Percentiles rank a stretch among this genome's conserved stretches.
phyloP scores from a whole-genome alignment of 2,113 vertebrate species.

The Lipophrys pholis region DNA sequence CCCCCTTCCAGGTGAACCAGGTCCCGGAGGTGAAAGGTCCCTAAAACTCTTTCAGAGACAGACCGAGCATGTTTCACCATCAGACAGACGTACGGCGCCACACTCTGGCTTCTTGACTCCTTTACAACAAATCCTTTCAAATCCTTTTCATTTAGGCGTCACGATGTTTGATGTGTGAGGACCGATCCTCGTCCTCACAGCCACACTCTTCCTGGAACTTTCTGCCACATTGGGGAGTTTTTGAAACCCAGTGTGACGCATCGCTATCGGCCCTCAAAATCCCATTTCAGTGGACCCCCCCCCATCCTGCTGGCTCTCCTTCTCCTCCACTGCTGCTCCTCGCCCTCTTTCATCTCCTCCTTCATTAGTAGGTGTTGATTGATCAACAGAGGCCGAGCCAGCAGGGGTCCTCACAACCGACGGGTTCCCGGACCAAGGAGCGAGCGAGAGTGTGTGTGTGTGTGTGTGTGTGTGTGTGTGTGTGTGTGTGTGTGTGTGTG shows the following conservation, averaged over 20 bases:
- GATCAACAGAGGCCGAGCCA: slow-evolving; percentile 58
- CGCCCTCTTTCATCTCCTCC: slow-evolving; percentile 56
- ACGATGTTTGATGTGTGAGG: no score
- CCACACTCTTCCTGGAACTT: slow-evolving; percentile 17
- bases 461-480: no score
- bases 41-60: no score
- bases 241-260: slow-evolving; percentile 29
- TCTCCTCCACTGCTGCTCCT: slow-evolving; percentile 17
- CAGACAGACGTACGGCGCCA: no score
- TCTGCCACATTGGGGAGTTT: background rate
- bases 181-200: no score
- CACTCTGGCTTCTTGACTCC: no score
- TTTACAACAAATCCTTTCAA: no score
- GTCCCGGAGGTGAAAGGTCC: no score
- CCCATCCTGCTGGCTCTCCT: slow-evolving; percentile 19
- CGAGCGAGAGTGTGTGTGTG: no score
- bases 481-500: slow-evolving; percentile 3
- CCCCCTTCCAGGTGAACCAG: no score
- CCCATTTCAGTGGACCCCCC: slow-evolving; percentile 19
- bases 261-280: slow-evolving; percentile 14
- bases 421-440: slow-evolving; percentile 22
- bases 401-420: slow-evolving; percentile 49
- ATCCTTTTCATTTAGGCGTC: no score
- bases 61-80: no score
- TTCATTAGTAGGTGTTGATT: slow-evolving; percentile 66